phyloP scores from a whole-genome alignment of 2,888 invertebrate species.

The Galerucella nymphaeae region DNA sequence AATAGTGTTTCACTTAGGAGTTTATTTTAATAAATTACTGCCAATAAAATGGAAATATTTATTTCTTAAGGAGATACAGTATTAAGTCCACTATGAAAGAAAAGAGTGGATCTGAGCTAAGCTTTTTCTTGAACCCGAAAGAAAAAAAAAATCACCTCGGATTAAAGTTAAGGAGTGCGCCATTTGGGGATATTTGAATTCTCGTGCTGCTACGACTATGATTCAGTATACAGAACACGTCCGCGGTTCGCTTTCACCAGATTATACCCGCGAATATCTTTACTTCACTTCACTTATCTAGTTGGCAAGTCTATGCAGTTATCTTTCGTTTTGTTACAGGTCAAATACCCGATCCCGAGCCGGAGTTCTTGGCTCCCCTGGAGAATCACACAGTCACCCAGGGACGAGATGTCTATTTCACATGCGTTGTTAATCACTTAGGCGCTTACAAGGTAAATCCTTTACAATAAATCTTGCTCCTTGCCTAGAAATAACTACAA shows the following conservation, averaged over 20 bases:
- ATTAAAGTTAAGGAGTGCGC: conserved; percentile 55
- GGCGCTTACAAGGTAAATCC: conserved; percentile 82
- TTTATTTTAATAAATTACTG: too few relatives aligned
- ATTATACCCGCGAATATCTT: conserved; percentile 64
- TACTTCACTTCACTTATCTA: conserved; percentile 64
- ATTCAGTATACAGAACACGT: conserved; percentile 63
- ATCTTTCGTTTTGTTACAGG: conserved; percentile 60
- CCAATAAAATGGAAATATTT: too few relatives aligned
- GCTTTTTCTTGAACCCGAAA: conserved; percentile 2
- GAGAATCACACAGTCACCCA: conserved; percentile 89
- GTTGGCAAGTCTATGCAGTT: conserved; percentile 59
- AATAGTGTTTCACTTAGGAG: too few relatives aligned
- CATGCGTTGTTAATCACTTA: conserved; percentile 91
- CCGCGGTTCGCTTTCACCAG: conserved; percentile 60
- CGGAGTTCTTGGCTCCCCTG: conserved; percentile 85
- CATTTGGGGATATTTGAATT: conserved; percentile 63
- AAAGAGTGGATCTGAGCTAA: background rate
- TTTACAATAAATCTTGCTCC: conserved; percentile 40
- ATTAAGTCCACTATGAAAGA: background rate
- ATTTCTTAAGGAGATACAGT: too few relatives aligned
- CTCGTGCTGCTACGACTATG: conserved; percentile 55
- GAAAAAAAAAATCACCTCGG: conserved; percentile 56
- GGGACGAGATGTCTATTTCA: conserved; percentile 89
- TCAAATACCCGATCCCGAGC: conserved; percentile 76
- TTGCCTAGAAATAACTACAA: conserved; percentile 41